Evolutionary conservation across 2,888 invertebrate genomes (phyloP).

Genomic region (Spodoptera exigua): DNA sequence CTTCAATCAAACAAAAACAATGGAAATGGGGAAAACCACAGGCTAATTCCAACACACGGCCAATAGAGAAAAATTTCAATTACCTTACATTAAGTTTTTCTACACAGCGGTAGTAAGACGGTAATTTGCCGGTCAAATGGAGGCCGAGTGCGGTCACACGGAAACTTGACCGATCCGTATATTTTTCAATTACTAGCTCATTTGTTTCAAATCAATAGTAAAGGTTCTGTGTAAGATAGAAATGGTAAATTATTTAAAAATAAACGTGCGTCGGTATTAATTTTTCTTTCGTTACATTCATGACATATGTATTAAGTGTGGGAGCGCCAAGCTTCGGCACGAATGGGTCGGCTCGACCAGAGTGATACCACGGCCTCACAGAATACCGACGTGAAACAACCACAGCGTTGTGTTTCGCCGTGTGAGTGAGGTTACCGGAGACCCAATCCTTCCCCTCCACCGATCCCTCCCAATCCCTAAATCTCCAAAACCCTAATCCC

Average conservation of each 20-base stretch:
- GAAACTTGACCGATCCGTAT: slow-evolving; percentile 64
- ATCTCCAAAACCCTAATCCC: too few species aligned
- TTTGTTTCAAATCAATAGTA: slow-evolving; percentile 31
- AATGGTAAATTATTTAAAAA: background rate
- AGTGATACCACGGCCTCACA: too few species aligned
- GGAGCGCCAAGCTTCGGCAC: too few species aligned
- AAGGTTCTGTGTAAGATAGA: slow-evolving; percentile 22
- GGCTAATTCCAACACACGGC: slow-evolving; percentile 2
- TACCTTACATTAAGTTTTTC: slow-evolving; percentile 35
- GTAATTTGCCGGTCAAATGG: slow-evolving; percentile 75
- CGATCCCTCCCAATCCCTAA: too few species aligned
- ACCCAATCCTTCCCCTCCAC: too few species aligned
- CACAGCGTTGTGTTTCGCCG: too few species aligned
- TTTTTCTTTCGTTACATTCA: too few species aligned
- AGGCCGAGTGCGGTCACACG: slow-evolving; percentile 65
- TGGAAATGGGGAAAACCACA: slow-evolving; percentile 24
- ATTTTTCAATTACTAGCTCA: slow-evolving; percentile 53
- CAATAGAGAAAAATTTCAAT: slow-evolving; percentile 38
- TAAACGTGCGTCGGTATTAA: too few species aligned
- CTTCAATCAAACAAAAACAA: background rate
- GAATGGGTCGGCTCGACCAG: too few species aligned
- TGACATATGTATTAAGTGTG: too few species aligned
- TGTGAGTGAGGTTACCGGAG: too few species aligned
- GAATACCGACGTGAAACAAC: too few species aligned
- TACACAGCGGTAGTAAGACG: slow-evolving; percentile 52